These are phyloP conservation scores for Scaptomyza caliginosa DNA, from an alignment of 2,888 invertebrate species.

Conservation along the genomic window DNA sequence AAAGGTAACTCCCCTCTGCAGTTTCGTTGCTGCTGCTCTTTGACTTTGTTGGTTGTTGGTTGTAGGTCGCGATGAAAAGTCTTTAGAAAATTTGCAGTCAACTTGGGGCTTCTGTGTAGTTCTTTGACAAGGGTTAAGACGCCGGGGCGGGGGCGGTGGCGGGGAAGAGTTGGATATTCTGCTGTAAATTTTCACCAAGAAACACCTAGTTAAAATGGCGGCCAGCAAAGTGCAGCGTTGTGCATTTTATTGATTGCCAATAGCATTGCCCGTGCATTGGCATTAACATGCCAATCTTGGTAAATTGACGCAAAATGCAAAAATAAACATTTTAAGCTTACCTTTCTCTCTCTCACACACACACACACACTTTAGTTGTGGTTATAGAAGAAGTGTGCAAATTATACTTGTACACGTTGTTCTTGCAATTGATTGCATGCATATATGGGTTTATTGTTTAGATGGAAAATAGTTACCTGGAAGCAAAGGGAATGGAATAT, in stretches of 20 bases:
- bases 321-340: slow-evolving; percentile 30
- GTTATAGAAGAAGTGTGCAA: too few relatives aligned
- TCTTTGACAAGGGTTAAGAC: too few relatives aligned
- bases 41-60: background rate
- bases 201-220: slow-evolving; percentile 34
- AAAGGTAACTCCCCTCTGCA: background rate
- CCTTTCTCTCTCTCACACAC: slow-evolving; percentile 1
- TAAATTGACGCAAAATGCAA: slow-evolving; percentile 12
- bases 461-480: slow-evolving; percentile 49
- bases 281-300: slow-evolving; percentile 1
- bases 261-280: slow-evolving; percentile 10
- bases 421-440: background rate
- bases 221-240: background rate
- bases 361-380: background rate
- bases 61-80: slow-evolving; percentile 14
- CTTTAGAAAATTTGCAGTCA: slow-evolving; percentile 28
- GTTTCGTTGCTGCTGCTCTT: slow-evolving; percentile 10
- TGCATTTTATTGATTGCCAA: slow-evolving; percentile 25
- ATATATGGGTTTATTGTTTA: background rate
- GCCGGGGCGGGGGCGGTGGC: too few relatives aligned
- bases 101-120: background rate
- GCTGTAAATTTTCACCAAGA: slow-evolving; percentile 4
- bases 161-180: too few relatives aligned
- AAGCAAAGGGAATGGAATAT: slow-evolving; percentile 32
- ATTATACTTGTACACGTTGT: background rate